Evolutionary conservation across 2,113 vertebrate genomes (phyloP).

Genomic region (Chrysemys picta): DNA sequence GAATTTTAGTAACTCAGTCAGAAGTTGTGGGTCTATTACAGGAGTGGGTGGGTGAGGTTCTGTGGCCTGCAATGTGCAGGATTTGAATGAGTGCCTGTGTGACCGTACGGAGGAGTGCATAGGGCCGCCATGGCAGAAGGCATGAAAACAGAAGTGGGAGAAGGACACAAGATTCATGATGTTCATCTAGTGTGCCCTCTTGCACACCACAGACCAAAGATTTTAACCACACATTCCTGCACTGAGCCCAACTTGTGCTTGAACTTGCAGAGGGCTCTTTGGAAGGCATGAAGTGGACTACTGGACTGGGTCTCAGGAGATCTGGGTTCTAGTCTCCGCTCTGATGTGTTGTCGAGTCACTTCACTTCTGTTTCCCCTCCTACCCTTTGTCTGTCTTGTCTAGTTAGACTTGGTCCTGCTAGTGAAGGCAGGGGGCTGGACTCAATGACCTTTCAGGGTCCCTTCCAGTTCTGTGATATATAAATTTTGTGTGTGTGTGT

Average conservation of each 20-base stretch:
- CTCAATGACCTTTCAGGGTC: too few species aligned
- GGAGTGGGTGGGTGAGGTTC: too few species aligned
- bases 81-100: neutral
- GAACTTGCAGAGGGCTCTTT: neutral
- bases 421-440: too few species aligned
- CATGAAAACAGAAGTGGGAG: neutral
- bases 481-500: too few species aligned
- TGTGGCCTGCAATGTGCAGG: too few species aligned
- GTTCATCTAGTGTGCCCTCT: neutral
- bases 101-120: neutral
- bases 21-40: too few species aligned
- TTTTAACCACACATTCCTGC: neutral
- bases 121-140: neutral
- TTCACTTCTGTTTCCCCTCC: neutral
- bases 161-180: neutral
- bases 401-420: neutral
- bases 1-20: too few species aligned
- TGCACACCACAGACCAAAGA: neutral
- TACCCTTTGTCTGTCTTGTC: rapidly evolving
- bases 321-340: neutral
- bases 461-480: too few species aligned
- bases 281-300: too few species aligned
- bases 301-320: neutral
- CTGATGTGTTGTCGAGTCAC: neutral
- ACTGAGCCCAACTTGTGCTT: neutral